These are phyloP conservation scores for Elgonia sp. DNA, from an alignment of 2,888 invertebrate genomes.

Conservation along the genomic window DNA sequence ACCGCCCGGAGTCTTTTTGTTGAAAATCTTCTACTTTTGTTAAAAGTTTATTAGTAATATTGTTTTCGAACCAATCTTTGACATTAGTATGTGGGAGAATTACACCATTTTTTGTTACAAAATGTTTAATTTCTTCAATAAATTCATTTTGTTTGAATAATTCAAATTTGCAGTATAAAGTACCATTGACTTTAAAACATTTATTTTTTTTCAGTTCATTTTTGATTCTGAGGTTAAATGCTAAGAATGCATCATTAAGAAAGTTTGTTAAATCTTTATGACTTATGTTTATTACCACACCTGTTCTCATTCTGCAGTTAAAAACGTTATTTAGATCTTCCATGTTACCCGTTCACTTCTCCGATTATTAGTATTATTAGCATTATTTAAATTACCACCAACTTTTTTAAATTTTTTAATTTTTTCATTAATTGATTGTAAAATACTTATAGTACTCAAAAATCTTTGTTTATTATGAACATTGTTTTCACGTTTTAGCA, in stretches of 20 bases:
- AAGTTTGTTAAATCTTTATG: slow-evolving; percentile 13
- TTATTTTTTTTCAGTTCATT: neutral
- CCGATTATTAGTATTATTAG: neutral
- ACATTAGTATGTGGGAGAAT: too few species aligned
- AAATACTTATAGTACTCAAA: neutral
- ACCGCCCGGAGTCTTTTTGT: slow-evolving; percentile 19
- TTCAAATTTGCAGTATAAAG: too few species aligned
- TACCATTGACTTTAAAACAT: too few species aligned
- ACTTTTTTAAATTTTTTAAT: neutral
- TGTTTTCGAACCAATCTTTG: too few species aligned
- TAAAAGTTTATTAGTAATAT: neutral
- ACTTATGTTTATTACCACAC: neutral
- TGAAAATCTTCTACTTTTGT: slow-evolving; percentile 15
- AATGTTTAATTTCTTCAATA: too few species aligned
- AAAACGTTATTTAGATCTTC: neutral
- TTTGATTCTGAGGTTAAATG: slow-evolving; percentile 4
- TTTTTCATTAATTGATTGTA: neutral
- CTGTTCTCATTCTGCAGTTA: neutral
- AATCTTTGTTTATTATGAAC: neutral
- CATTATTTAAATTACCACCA: neutral
- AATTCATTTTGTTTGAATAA: too few species aligned
- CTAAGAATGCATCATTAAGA: neutral
- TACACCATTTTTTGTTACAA: too few species aligned
- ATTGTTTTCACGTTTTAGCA: too few species aligned
- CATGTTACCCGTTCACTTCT: neutral